A percentile compares a stretch with the other conserved stretches of the same genome.
Evolutionary conservation across 2,888 invertebrate species (phyloP).

Genomic region (Synergus laeviventris): DNA sequence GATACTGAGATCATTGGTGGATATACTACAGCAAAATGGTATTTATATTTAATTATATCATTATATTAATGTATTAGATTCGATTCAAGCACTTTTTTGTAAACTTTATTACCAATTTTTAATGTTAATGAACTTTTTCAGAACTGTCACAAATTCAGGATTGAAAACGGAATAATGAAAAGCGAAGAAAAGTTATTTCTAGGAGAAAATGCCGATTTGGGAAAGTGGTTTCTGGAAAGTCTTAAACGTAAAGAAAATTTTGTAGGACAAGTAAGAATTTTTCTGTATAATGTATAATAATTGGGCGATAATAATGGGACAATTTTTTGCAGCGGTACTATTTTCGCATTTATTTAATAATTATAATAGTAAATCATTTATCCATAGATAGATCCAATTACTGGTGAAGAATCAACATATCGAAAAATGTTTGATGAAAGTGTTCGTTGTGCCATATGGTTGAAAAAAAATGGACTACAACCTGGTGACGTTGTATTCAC

Average conservation of each 20-base stretch:
- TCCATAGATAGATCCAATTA: constrained; percentile 61
- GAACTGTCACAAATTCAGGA: neutral
- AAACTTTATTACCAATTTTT: too few relatives aligned
- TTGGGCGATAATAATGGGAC: too few relatives aligned
- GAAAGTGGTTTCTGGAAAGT: neutral
- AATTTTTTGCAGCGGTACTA: too few relatives aligned
- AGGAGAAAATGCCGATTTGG: neutral
- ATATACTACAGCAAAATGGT: too few relatives aligned
- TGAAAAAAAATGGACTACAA: constrained; percentile 61
- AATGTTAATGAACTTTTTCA: too few relatives aligned
- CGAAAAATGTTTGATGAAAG: constrained; percentile 58
- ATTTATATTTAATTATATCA: too few relatives aligned
- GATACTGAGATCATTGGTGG: too few relatives aligned
- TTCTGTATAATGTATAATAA: neutral
- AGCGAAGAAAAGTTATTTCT: neutral
- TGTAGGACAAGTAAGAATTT: constrained; percentile 3
- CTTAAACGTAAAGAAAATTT: neutral
- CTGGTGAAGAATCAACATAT: constrained; percentile 57
- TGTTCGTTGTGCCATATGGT: constrained; percentile 67
- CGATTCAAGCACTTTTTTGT: too few relatives aligned
- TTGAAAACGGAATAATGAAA: neutral
- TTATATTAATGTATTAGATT: too few relatives aligned
- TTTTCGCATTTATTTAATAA: too few relatives aligned
- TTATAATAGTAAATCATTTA: neutral
- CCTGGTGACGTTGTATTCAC: constrained; percentile 60